Percentiles rank a stretch among this genome's conserved stretches.
These are phyloP conservation scores for Corydoras sp. DNA, from an alignment of 2,113 vertebrate genomes.

Conservation along the genomic window DNA sequence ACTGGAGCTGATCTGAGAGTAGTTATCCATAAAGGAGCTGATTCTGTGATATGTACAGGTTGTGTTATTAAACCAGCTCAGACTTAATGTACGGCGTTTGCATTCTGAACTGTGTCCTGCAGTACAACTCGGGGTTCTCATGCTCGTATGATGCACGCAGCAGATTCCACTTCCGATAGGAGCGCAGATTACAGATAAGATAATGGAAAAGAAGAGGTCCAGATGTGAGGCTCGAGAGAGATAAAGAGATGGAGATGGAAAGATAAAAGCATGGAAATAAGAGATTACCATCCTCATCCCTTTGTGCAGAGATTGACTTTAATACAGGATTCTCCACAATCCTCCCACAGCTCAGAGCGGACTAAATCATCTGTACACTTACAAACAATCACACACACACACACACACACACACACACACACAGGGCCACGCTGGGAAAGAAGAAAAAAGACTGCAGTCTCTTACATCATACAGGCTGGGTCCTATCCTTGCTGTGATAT, in stretches of 20 bases:
- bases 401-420: background rate
- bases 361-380: background rate
- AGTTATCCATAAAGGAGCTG: too few species aligned
- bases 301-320: conserved; percentile 12
- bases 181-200: background rate
- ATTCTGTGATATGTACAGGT: too few species aligned
- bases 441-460: too few species aligned
- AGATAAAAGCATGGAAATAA: background rate
- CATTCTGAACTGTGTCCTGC: too few species aligned
- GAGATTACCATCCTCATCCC: background rate
- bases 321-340: background rate
- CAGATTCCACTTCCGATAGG: too few species aligned
- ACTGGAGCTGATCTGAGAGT: too few species aligned
- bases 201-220: background rate
- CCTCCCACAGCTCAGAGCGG: background rate
- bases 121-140: too few species aligned
- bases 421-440: background rate
- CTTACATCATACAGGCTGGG: too few species aligned
- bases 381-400: background rate
- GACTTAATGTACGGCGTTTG: too few species aligned
- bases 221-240: background rate
- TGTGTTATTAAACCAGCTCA: too few species aligned
- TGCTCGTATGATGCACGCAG: too few species aligned
- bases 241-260: background rate
- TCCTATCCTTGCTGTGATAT: too few species aligned